Conservation (phyloP, 1,140 invertebrate genomes). For the Calephelis virginiensis region DNA sequence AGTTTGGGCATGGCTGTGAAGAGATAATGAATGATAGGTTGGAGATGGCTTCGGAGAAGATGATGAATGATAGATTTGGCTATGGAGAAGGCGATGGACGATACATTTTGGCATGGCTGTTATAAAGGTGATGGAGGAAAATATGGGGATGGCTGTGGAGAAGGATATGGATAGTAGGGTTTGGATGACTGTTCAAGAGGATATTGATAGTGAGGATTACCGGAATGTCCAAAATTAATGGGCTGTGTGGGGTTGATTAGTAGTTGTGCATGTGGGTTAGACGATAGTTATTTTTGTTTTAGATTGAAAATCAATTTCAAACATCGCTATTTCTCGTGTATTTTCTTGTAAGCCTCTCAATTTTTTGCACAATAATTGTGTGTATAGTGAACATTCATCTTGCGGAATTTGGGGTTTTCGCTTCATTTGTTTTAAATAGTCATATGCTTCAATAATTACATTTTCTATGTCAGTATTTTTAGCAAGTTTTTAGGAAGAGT, state of each 20-base stretch:
- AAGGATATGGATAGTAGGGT: too few species aligned
- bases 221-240: too few species aligned
- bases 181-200: too few species aligned
- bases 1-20: too few species aligned
- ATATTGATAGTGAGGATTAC: too few species aligned
- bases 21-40: background rate
- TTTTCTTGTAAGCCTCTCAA: conserved; percentile 19
- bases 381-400: conserved; percentile 21
- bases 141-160: too few species aligned
- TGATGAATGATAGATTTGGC: background rate
- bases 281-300: conserved; percentile 19
- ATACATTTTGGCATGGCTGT: too few species aligned
- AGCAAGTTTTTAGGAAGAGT: background rate
- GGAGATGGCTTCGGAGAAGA: background rate
- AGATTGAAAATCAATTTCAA: conserved; percentile 25
- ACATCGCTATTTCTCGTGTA: conserved; percentile 21
- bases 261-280: background rate
- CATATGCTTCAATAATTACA: background rate
- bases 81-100: too few species aligned
- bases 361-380: conserved; percentile 23
- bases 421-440: conserved; percentile 1
- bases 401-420: background rate
- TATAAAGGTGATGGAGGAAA: too few species aligned
- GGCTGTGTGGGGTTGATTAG: too few species aligned
- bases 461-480: conserved; percentile 3